Conservation (phyloP, 2,888 invertebrate genomes). For the Epinotia brunnichana region DNA sequence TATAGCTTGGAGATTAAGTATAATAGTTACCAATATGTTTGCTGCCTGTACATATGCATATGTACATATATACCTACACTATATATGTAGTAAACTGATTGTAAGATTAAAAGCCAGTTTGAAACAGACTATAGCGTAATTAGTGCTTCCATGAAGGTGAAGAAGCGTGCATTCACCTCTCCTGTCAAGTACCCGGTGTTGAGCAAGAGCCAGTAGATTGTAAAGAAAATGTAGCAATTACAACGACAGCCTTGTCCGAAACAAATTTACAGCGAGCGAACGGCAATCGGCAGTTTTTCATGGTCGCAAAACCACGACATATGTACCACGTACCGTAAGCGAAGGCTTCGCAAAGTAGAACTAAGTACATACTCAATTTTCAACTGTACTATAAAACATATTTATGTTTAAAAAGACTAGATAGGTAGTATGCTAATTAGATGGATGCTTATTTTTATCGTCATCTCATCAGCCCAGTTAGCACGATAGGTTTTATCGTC, state of each 20-base stretch:
- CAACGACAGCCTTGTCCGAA: constrained; percentile 36
- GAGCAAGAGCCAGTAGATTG: constrained; percentile 36
- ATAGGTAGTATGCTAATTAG: not conserved
- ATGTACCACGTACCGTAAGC: not conserved
- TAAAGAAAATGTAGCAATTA: constrained; percentile 42
- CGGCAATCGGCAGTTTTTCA: constrained; percentile 35
- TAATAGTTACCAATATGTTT: too few species aligned
- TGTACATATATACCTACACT: not conserved
- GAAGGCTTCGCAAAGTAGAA: not conserved
- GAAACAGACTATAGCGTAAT: constrained; percentile 10
- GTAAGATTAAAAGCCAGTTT: not conserved
- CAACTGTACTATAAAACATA: not conserved
- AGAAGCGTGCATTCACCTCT: constrained; percentile 35
- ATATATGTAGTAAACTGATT: not conserved
- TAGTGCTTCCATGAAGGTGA: constrained; percentile 33
- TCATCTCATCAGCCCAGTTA: too few species aligned
- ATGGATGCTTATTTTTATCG: too few species aligned
- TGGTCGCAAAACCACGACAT: constrained; percentile 26
- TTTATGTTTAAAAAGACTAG: not conserved
- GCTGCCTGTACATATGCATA: not conserved
- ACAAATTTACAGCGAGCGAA: constrained; percentile 32
- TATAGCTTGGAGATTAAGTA: too few species aligned
- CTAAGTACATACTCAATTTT: too few species aligned
- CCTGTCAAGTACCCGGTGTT: constrained; percentile 15
- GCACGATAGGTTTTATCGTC: too few species aligned